Evolutionary conservation across 2,888 invertebrate genomes (phyloP).

Genomic region (Dryobota labecula): DNA sequence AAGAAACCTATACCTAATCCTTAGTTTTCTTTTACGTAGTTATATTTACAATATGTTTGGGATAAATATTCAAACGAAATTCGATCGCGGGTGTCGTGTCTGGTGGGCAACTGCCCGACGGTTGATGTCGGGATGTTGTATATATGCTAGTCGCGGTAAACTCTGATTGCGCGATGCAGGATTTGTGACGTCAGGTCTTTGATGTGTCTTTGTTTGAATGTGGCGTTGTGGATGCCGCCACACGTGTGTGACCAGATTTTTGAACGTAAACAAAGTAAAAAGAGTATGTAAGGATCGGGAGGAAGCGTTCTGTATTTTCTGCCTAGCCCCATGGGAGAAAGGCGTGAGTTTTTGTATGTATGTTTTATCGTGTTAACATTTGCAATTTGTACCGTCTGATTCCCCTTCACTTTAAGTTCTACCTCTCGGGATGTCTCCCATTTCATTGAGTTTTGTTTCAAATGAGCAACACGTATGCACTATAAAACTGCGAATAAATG

Average conservation of each 20-base stretch:
- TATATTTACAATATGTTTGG: not conserved
- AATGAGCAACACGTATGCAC: slow-evolving; percentile 25
- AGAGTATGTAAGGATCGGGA: not conserved
- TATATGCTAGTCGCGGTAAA: too few relatives aligned
- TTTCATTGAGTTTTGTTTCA: slow-evolving; percentile 39
- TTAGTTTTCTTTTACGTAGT: not conserved
- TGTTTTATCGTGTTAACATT: not conserved
- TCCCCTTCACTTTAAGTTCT: slow-evolving; percentile 16
- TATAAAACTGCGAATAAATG: slow-evolving; percentile 25
- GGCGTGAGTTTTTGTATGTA: not conserved
- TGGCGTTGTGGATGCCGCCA: too few relatives aligned
- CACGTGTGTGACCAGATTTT: too few relatives aligned
- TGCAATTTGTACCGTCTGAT: slow-evolving; percentile 13
- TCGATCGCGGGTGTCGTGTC: too few relatives aligned
- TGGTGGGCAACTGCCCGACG: too few relatives aligned
- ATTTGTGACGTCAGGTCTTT: too few relatives aligned
- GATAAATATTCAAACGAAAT: too few relatives aligned
- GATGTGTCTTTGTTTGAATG: too few relatives aligned
- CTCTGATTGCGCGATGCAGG: too few relatives aligned
- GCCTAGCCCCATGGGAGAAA: not conserved
- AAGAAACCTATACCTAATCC: not conserved
- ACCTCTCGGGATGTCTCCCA: slow-evolving; percentile 33
- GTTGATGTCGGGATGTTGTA: too few relatives aligned
- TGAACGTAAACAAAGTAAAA: not conserved
- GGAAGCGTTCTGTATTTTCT: not conserved